These are phyloP conservation scores for Idaea aversata DNA, from an alignment of 2,888 invertebrate genomes.

Conservation along the genomic window DNA sequence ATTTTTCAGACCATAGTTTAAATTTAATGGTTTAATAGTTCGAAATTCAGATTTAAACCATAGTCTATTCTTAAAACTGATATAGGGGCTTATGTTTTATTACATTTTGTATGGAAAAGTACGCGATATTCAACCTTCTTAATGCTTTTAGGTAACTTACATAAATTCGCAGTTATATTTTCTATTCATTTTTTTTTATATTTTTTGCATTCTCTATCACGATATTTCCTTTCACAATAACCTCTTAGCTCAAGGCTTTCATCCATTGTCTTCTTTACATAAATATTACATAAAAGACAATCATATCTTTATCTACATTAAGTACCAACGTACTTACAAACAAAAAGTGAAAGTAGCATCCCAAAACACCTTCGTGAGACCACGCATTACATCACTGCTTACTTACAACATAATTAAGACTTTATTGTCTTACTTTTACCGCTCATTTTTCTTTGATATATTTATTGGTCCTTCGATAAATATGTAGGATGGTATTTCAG, in stretches of 20 bases:
- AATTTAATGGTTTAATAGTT: too few species aligned
- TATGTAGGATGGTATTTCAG: neutral
- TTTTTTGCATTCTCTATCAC: neutral
- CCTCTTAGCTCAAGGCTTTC: neutral
- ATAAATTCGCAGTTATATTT: too few species aligned
- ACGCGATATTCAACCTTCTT: too few species aligned
- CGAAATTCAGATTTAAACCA: too few species aligned
- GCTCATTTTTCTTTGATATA: constrained; percentile 38
- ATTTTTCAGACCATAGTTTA: too few species aligned
- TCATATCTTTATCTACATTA: constrained; percentile 2
- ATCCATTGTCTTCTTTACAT: neutral
- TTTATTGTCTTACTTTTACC: constrained; percentile 4
- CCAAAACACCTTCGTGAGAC: constrained; percentile 5
- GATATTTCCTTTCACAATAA: neutral
- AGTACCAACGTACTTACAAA: constrained; percentile 2
- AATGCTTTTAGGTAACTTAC: too few species aligned
- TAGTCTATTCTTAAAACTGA: too few species aligned
- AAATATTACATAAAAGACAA: neutral
- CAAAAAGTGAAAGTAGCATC: constrained; percentile 13
- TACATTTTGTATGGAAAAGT: too few species aligned
- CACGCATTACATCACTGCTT: constrained; percentile 1
- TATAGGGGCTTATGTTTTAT: too few species aligned
- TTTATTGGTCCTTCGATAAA: constrained; percentile 39
- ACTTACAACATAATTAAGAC: constrained; percentile 6
- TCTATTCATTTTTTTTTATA: neutral